phyloP scores from a whole-genome alignment of 2,113 vertebrate genomes.

The Corydoras maculifer region DNA sequence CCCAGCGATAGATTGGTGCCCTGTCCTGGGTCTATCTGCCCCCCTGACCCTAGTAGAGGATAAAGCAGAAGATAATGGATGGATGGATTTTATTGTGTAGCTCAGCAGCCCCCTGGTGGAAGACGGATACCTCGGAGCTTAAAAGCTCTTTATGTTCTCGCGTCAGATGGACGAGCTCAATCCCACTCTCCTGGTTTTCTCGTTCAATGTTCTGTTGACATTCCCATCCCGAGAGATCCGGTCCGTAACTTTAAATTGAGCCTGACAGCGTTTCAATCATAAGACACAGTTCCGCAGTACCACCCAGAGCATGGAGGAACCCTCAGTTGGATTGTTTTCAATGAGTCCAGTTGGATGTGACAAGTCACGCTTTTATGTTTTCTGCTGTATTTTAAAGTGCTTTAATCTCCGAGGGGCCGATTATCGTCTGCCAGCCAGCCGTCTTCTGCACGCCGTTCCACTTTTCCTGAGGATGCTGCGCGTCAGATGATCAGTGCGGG shows the following conservation, averaged over 20 bases:
- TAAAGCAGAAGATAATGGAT: too few relatives aligned
- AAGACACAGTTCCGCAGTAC: constrained; percentile 52
- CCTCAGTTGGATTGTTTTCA: constrained; percentile 60
- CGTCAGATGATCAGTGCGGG: neutral
- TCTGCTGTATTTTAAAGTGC: constrained; percentile 53
- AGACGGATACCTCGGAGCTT: too few relatives aligned
- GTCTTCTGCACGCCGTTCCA: constrained; percentile 37
- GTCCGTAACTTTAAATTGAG: constrained; percentile 13
- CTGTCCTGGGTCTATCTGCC: too few relatives aligned
- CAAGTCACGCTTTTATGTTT: constrained; percentile 44
- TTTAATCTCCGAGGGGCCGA: constrained; percentile 51
- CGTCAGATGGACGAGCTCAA: too few relatives aligned
- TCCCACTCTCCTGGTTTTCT: too few relatives aligned
- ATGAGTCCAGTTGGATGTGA: constrained; percentile 58
- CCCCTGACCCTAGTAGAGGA: too few relatives aligned
- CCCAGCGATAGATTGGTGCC: too few relatives aligned
- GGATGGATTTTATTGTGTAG: too few relatives aligned
- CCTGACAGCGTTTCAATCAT: constrained; percentile 49
- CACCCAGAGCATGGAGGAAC: constrained; percentile 42
- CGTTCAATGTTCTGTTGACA: too few relatives aligned
- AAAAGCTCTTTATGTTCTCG: too few relatives aligned
- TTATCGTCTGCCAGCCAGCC: constrained; percentile 43
- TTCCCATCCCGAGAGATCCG: constrained; percentile 12
- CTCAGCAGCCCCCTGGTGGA: too few relatives aligned
- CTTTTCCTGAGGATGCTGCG: neutral